phyloP scores from a whole-genome alignment of 2,888 invertebrate species.

The Cotesia congregata region DNA sequence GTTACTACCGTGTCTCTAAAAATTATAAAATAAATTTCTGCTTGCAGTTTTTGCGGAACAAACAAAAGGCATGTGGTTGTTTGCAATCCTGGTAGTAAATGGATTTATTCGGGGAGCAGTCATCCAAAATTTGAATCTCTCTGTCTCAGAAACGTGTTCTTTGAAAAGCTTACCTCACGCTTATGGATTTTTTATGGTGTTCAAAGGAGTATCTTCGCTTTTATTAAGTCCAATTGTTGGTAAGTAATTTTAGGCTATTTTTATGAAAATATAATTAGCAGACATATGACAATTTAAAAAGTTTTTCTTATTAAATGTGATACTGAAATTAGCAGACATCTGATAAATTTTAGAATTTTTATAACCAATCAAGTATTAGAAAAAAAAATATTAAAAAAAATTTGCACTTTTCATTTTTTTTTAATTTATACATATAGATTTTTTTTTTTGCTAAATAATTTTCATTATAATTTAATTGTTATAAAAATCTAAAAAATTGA shows the following conservation, averaged over 20 bases:
- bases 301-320: no score
- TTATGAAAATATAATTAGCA: no score
- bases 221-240: slow-evolving; percentile 76
- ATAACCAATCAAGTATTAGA: no score
- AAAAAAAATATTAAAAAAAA: no score
- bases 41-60: slow-evolving; percentile 81
- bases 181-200: slow-evolving; percentile 83
- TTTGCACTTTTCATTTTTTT: no score
- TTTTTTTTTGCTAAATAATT: no score
- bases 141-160: slow-evolving; percentile 83
- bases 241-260: slow-evolving; percentile 39
- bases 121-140: slow-evolving; percentile 82
- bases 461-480: no score
- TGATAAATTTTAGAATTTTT: no score
- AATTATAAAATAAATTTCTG: slow-evolving; percentile 31
- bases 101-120: slow-evolving; percentile 86
- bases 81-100: slow-evolving; percentile 81
- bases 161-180: slow-evolving; percentile 82
- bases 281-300: no score
- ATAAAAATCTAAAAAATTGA: no score
- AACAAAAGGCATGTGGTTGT: slow-evolving; percentile 78
- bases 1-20: neutral
- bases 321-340: no score
- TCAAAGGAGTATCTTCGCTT: slow-evolving; percentile 81
- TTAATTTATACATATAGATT: no score